Base-by-base conservation (phyloP, 1,140 invertebrate species). In the Neodiprion fabricii region DNA sequence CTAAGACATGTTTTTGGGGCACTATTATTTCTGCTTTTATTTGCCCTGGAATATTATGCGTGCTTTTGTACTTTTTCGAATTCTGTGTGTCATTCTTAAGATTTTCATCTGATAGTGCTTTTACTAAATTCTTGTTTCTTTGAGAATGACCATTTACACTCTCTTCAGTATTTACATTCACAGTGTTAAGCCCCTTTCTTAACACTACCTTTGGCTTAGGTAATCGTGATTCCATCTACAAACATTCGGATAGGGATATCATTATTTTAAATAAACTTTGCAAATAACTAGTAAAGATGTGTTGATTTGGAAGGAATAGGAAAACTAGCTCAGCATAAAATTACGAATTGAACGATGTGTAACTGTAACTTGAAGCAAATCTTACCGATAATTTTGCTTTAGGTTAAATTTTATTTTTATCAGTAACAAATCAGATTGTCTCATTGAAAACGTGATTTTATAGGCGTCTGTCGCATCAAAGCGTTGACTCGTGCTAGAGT, bases 151-250 rank as follows among this genome's bases (percentile, higher is more conserved):
- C 21, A 9, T 61, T 61, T 40, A 40, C 28, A 14, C 48, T 71
- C 48, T 11, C 14, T 8, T 21, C 48, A 14, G 23, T 17, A 49
- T 14, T 71, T 71, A 49, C 70, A 50, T 49, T 49, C 17, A 14
- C 12, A 7, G 70, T 11, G 47, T 12, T 71, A 48, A 40, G 12
- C n/a, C n/a, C 48, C 12, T 71, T 71, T 21, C 48, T 71, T 68
- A 14, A 5, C 14, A 75, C 71, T 72, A 80, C 75, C 67, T 80
- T 82, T 66, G 80, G 79, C 61, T 81, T 84, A 23, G 82, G 84
- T 70, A 86, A 79, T 1, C 84, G 82, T 72, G 85, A 86, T 69
- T 85, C 83, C 85, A 86, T 86, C 84, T 86, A 48, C 9, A 28
- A 79, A 69, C 53, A 61, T 61, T 61, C 5, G 28, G 5, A 40